phyloP scores from a whole-genome alignment of 2,113 vertebrate genomes.

The Syrrhaptes paradoxus region DNA sequence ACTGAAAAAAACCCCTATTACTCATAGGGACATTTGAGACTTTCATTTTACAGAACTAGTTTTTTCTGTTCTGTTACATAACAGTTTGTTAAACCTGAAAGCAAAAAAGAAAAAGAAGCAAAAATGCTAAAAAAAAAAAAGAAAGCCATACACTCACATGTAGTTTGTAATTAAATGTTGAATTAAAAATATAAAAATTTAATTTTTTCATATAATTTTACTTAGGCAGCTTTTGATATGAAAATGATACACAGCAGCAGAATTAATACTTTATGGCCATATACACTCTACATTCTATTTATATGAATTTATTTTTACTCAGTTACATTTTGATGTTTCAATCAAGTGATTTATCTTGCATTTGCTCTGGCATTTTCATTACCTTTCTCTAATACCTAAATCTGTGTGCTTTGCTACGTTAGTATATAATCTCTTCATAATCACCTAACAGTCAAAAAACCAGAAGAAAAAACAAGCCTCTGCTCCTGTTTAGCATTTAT shows the following conservation, averaged over 20 bases:
- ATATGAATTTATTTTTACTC: not conserved
- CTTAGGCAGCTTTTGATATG: not conserved
- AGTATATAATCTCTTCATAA: not conserved
- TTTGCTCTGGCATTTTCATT: conserved; percentile 15
- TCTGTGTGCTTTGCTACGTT: not conserved
- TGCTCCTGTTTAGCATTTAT: not conserved
- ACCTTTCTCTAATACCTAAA: not conserved
- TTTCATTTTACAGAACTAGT: not conserved
- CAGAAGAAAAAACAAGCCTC: not conserved
- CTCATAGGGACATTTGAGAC: not conserved
- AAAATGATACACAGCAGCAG: not conserved
- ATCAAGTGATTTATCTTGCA: not conserved
- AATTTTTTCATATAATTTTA: not conserved
- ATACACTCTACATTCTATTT: not conserved
- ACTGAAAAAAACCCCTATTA: accelerated
- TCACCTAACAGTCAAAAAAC: not conserved
- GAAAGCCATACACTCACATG: not conserved
- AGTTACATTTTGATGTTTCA: not conserved
- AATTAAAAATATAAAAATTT: not conserved
- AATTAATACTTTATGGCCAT: not conserved
- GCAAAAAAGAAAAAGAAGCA: not conserved
- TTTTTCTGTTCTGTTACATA: not conserved
- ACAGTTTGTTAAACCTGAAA: not conserved
- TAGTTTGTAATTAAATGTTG: not conserved
- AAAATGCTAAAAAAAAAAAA: not conserved